Evolutionary conservation across 2,797 vertebrate species (phyloP).

Genomic region (Triplophysa bombifrons): DNA sequence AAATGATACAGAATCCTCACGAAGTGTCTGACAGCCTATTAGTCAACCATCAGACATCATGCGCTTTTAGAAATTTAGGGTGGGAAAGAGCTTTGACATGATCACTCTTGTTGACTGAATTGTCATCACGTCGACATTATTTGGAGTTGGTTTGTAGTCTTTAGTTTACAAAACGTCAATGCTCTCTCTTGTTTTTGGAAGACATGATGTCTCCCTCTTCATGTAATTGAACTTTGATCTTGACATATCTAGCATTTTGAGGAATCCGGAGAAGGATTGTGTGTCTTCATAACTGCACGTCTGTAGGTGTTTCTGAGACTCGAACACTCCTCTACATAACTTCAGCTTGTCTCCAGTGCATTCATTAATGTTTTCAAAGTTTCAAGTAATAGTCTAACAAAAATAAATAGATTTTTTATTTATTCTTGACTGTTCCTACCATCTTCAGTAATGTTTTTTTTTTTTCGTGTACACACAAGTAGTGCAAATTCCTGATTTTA

Average conservation of each 20-base stretch:
- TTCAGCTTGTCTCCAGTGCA: slow-evolving; percentile 1
- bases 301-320: slow-evolving; percentile 10
- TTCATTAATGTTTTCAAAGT: slow-evolving; percentile 26
- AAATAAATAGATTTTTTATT: neutral
- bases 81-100: slow-evolving; percentile 3
- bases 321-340: neutral
- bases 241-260: slow-evolving; percentile 10
- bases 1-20: slow-evolving; percentile 34
- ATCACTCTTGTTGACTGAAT: slow-evolving; percentile 11
- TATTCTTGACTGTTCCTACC: neutral
- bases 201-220: neutral
- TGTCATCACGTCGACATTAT: neutral
- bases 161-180: neutral
- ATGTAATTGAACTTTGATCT: slow-evolving; percentile 35
- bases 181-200: slow-evolving; percentile 14
- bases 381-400: neutral
- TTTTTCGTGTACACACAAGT: too few relatives aligned
- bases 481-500: too few relatives aligned
- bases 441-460: neutral
- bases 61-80: neutral
- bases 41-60: slow-evolving; percentile 25
- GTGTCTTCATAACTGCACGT: slow-evolving; percentile 33
- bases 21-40: slow-evolving; percentile 44
- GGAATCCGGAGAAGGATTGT: neutral
- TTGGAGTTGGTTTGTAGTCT: neutral